Evolutionary conservation across 2,888 invertebrate genomes (phyloP), one percentile per base, ranked within the genome.

Genomic region (Oligia fasciuncula): DNA sequence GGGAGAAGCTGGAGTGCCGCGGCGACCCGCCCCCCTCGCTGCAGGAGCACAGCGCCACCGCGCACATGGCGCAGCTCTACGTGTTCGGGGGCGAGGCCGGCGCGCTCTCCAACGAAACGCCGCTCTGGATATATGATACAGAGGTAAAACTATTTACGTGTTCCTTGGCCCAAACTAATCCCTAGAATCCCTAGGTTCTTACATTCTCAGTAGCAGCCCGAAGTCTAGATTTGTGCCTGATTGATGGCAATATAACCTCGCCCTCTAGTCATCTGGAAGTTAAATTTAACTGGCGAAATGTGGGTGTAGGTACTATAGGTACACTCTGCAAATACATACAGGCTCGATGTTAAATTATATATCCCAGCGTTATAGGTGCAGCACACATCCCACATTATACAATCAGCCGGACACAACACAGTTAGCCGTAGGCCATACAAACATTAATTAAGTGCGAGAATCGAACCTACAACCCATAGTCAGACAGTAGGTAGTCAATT

Each of bases 61-160:
- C 98, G 57, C 98, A 98, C 95, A 98, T 97, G 92, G 97, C 97
- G 90, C 97, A 97, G 87, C 97, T 99, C 83, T 98, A 98, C 94
- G 98, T 99, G 87, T 99, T 99, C 95, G 99, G 99, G 0, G 99
- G 99, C 0, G 98, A 98, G 93, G 97, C 99, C 23, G 98, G 98
- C 77, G 98, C 98, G 93, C 98, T 98, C 51, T 97, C 97, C 88
- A 97, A 97, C 63, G 98, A 98, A 93, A 98, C 98, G 0, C 98
- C 99, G 51, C 97, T 99, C 62, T 99, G 99, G 99, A 97, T 98
- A 84, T 98, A 98, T 92, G 98, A 98, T 89, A 97, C 98, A 66
- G 97, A 97, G 97, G 98, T 98, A 93, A 19, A 0, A 9, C 29
- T 13, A 23, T 40, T 40, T 11, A 29, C 0, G 11, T n/a, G 29